Evolutionary conservation across 2,797 vertebrate genomes (phyloP).

Genomic region (Darevskia nairensis): DNA sequence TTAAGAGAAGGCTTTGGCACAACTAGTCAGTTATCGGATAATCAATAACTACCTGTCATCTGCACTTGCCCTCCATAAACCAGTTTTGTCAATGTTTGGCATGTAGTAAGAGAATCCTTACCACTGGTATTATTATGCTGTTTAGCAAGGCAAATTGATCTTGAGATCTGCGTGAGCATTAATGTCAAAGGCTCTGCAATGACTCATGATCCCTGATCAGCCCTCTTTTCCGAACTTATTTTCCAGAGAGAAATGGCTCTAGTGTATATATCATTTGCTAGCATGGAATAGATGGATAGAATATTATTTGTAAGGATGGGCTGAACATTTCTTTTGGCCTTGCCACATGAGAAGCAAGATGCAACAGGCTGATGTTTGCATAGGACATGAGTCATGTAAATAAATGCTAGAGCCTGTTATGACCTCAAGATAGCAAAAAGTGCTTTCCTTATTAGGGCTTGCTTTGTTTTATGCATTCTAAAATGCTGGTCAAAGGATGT

Average conservation of each 20-base stretch:
- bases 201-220: background rate
- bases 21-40: conserved; percentile 11
- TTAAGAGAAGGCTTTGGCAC: background rate
- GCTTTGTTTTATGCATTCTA: conserved; percentile 62
- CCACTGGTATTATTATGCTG: accelerated
- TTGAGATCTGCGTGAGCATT: background rate
- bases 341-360: conserved; percentile 33
- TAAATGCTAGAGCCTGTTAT: conserved; percentile 52
- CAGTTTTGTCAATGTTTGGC: background rate
- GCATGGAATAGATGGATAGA: background rate
- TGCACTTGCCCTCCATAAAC: background rate
- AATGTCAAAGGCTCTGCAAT: background rate
- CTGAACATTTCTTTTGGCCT: background rate
- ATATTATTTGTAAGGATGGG: conserved; percentile 29
- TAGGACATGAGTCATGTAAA: conserved; percentile 61
- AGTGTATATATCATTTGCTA: background rate
- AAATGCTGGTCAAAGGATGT: conserved; percentile 49
- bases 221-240: background rate
- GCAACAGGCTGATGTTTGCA: background rate
- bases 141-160: background rate
- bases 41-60: background rate
- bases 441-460: conserved; percentile 49
- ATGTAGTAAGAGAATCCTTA: background rate
- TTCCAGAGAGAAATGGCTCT: background rate
- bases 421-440: conserved; percentile 51